Base-by-base conservation (phyloP, 2,113 vertebrate species). In the Cygnus buccinator region DNA sequence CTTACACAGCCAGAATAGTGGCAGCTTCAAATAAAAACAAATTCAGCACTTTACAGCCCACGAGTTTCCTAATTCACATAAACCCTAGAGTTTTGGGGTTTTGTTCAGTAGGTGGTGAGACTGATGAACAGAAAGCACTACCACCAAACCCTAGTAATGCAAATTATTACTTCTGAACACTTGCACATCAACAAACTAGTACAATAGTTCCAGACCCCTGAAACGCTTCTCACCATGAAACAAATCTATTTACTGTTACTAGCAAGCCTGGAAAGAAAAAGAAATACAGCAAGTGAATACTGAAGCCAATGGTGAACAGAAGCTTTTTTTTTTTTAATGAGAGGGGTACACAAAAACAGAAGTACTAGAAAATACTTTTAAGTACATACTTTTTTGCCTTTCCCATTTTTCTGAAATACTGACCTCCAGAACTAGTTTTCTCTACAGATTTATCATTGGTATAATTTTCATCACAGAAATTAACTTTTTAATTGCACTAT, bases 31-130 rank as follows among this genome's bases (percentile, higher is more conserved):
- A 62, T 65, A 11, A 13, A 28, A 92, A 67, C 5, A 54, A 86
- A 83, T n/a, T 88, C 55, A 65, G 23, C 44, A 12, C 15, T 35
- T 48, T 12, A 48, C 7, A 65, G 3, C 7, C 41, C 59, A 89
- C 65, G 62, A 35, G 18, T 65, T 5, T 31, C 4, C 19, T 28
- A 87, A 19, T 23, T 39, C 67, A 31, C 25, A 55, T 3, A 74
- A 77, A 67, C 4, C 8, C 65, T 22, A 58, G 50, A 71, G 8
- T 1, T 0, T 1, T 11, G 48, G 70, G 39, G 76, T 46, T 63
- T 59, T 62, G 58, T 62, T 62, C 46, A 48, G 26, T 39, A 33
- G 41, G 5, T 35, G 35, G 15, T 54, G 5, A 13, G 23, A 70
- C 16, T 9, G 59, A 79, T 70, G 20, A 84, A 43, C 6, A n/a